Conservation (phyloP, 2,888 invertebrate genomes). For the Vanessa cardui region DNA sequence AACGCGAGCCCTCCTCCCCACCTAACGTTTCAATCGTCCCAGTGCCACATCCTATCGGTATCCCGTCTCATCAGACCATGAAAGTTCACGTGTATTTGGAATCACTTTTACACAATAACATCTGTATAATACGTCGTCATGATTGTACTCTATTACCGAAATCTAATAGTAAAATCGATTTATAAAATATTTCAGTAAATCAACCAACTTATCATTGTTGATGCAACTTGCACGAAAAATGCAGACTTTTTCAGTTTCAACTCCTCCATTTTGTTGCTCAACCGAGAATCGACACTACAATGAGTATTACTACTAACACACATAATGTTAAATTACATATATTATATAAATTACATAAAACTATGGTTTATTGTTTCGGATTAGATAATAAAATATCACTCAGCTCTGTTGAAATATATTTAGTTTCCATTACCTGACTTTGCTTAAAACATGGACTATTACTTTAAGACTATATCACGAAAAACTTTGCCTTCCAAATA, state of each 20-base stretch:
- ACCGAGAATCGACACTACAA: not conserved
- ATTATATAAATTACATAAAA: slow-evolving; percentile 11
- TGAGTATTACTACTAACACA: not conserved
- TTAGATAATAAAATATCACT: slow-evolving; percentile 29
- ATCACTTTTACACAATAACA: no score
- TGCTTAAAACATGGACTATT: not conserved
- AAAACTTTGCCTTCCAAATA: no score
- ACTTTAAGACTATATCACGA: not conserved
- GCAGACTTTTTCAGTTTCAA: slow-evolving; percentile 53
- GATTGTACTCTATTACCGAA: not conserved
- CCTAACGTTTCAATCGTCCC: no score
- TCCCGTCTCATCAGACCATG: no score
- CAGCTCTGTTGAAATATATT: not conserved
- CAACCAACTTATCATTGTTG: slow-evolving; percentile 60
- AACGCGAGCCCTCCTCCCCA: no score
- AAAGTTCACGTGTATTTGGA: no score
- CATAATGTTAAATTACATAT: not conserved
- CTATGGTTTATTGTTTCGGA: slow-evolving; percentile 38
- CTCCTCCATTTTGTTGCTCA: slow-evolving; percentile 46
- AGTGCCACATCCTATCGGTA: no score
- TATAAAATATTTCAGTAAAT: not conserved
- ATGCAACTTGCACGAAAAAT: slow-evolving; percentile 55
- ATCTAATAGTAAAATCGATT: not conserved
- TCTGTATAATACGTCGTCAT: no score
- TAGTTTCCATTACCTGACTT: not conserved